Evolutionary conservation across 2,888 invertebrate species (phyloP), one percentile per base, ranked within the genome.

Genomic region (Limenitis camilla): DNA sequence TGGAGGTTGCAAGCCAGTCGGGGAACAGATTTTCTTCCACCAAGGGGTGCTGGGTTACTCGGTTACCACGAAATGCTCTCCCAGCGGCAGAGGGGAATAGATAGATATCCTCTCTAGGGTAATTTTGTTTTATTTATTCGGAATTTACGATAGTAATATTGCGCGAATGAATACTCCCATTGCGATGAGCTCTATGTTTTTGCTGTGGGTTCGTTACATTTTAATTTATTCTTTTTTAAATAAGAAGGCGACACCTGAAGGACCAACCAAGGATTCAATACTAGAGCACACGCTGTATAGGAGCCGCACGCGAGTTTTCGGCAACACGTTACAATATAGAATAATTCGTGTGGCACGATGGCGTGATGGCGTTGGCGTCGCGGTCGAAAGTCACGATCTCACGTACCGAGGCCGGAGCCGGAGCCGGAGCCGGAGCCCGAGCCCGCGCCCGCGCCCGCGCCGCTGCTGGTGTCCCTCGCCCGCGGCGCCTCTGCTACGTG

Each of bases 271-370:
- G 6, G 0, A 11, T 11, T 27, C 7, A 32, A 36, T 8, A 6
- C 8, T 6, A 11, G 7, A 35, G 48, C 63, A 28, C 75, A 68
- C 1, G 61, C 74, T 75, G 68, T 75, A 68, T 38, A 41, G 1
- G 10, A 41, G 36, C 6, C 39, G 39, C 55, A 59, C 65, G 59
- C 56, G 63, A 65, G 74, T 76, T 68, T 78, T 81, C 75, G 74
- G 65, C 74, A 77, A 78, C 74, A 77, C 69, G 78, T 82, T 78
- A 76, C 72, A 69, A 74, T 76, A 78, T 78, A 76, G 78, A 82
- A 79, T 80, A 74, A 82, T 65, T 51, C 59, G 62, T 54, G 48
- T 49, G 57, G 52, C 38, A 47, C 42, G 51, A 38, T 30, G 54
- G 41, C 47, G 52, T 50, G 49, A 31, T 41, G 43, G 50, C 40